A percentile compares a stretch with the other conserved stretches of the same genome.
phyloP scores from a whole-genome alignment of 2,113 vertebrate species.

The Accipiter virgatus region DNA sequence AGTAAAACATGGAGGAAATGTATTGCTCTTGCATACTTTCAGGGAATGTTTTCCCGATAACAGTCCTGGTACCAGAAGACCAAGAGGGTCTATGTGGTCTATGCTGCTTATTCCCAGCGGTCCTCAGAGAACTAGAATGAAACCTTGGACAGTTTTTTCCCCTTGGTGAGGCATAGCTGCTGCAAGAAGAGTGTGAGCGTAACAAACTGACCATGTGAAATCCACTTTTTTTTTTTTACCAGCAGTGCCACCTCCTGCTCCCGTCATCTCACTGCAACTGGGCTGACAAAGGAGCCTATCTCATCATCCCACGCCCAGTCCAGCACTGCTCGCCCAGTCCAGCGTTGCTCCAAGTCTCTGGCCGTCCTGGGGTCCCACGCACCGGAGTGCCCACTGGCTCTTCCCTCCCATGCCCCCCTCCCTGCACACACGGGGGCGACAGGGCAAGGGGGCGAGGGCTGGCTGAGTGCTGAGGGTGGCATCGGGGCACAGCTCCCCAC shows the following conservation, averaged over 20 bases:
- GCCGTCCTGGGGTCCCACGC: neutral
- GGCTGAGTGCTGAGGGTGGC: neutral
- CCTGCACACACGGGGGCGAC: neutral
- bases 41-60: neutral
- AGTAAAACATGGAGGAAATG: neutral
- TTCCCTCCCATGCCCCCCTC: neutral
- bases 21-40: neutral
- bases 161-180: neutral
- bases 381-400: too few species aligned
- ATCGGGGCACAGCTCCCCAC: neutral
- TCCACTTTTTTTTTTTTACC: neutral
- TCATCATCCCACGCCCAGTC: neutral
- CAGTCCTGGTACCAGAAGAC: neutral
- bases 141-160: neutral
- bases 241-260: neutral
- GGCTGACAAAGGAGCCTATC: too few species aligned
- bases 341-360: neutral
- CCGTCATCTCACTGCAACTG: accelerated
- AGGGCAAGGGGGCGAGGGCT: too few species aligned
- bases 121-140: neutral
- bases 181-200: accelerated
- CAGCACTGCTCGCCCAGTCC: too few species aligned
- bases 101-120: accelerated
- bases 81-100: too few species aligned
- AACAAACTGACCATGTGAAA: accelerated